Base-by-base conservation (phyloP, 2,113 vertebrate species). In the Cochlearius cochlearius region DNA sequence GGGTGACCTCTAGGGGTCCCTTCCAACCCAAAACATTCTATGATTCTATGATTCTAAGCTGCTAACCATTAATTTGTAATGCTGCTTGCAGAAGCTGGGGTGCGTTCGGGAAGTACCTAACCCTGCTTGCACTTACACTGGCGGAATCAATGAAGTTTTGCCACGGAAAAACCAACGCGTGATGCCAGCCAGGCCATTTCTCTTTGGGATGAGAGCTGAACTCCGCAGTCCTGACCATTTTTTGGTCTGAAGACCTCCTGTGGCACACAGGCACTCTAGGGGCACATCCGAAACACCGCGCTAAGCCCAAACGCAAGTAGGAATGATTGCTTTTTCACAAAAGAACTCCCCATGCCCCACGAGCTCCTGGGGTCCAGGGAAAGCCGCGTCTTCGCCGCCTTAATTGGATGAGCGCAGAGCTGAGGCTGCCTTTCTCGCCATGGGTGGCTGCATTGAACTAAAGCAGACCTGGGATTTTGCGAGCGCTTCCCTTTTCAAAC, bases 141-240 rank as follows among this genome's bases (percentile, higher is more conserved):
- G 36, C 0, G 4, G 64, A 67, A 77, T 34, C 25, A 5, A 6
- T 5, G 58, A 41, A 26, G 11, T 56, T 77, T 55, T 55, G 9
- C 38, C 43, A 21, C 0, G 12, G 59, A 32, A 89, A 68, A 80
- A 0, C 0, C 53, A 34, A 30, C 0, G 18, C 29, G 1, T 8
- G 52, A 29, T 3, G 52, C 39, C 92, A 55, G 29, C 19, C 74
- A 18, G 62, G 30, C 16, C 23, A 0, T 36, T 49, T 34, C 17
- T 47, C n/a, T 53, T 53, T 23, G 66, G 80, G 79, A 67, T 39
- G 38, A 75, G 50, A 71, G 38, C 43, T 1, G 25, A 71, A 25
- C 30, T 38, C 62, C 36, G 3, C 22, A 16, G 14, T 7, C 34
- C 23, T 10, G 55, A 18, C 1, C 8, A 3, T 15, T 36, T 63